Evolutionary conservation across 2,113 vertebrate species (phyloP), one percentile per base, ranked within the genome.

Genomic region (Tauraco erythrolophus): DNA sequence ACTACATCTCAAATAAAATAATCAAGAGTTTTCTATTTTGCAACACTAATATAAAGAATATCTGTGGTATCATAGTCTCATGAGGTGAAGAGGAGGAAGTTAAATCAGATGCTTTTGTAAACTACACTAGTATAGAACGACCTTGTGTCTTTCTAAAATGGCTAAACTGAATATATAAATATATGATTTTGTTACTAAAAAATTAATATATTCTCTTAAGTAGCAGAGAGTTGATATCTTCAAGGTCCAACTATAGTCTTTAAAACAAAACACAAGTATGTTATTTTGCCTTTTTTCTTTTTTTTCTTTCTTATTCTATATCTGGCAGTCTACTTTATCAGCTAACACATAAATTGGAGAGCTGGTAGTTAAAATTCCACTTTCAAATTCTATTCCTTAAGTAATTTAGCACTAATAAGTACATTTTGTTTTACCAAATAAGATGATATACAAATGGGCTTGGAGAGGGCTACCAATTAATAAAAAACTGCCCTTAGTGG

Each of bases 241-340:
- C 24, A 84, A 81, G 5, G 5, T 70, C 9, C 12, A 71, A 56
- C 2, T 17, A 46, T 7, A 41, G 6, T 22, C 5, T 27, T 11
- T 19, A 91, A 8, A 7, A 71, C n/a, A 90, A 61, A 9, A 25
- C 1, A 13, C 1, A 54, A 82, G 19, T 22, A 61, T 5, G 41
- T 27, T 19, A 5, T 7, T 10, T 10, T 31, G 10, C 0, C 22
- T 22, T 22, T 5, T 2, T 1, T 19, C 17, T 28, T 53, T 54
- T 43, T 54, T 48, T 33, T 35, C 53, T 14, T 35, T 4, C 4
- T 54, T 64, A 57, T 6, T 25, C 6, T 14, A 3, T 21, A 41
- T n/a, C 14, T 82, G 21, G 66, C 13, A 60, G 19, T 17, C 10
- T 43, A 11, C 12, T 33, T 3, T 19, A 30, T 41, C 5, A 78